A percentile compares a stretch with the other conserved stretches of the same genome.
Evolutionary conservation across 1,140 invertebrate species (phyloP).

Genomic region (Pygmarrhopalites habei): DNA sequence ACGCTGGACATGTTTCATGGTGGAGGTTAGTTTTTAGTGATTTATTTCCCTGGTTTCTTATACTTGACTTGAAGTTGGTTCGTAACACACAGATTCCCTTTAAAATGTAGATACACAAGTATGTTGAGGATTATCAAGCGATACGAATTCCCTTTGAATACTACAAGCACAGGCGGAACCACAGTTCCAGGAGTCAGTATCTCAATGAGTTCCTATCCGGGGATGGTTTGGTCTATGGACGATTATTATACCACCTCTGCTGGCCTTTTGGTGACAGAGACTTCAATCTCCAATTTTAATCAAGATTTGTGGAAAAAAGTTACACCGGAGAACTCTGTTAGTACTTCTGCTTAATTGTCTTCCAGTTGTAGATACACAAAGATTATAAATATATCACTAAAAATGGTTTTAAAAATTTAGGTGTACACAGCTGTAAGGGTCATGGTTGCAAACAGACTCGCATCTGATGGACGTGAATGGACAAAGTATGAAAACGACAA

Average conservation of each 20-base stretch:
- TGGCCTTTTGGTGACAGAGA: conserved; percentile 61
- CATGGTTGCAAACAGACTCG: conserved; percentile 78
- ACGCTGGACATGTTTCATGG: conserved; percentile 62
- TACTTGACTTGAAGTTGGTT: too few species aligned
- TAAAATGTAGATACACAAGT: conserved; percentile 60
- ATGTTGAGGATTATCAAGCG: conserved; percentile 86
- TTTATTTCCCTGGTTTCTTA: too few species aligned
- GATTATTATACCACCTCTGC: conserved; percentile 70
- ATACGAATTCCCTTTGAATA: conserved; percentile 74
- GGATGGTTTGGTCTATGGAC: conserved; percentile 74
- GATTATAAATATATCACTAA: background rate
- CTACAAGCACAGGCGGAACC: conserved; percentile 44
- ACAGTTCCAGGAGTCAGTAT: conserved; percentile 60
- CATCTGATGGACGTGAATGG: conserved; percentile 65
- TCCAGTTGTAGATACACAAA: conserved; percentile 12
- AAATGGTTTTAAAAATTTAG: too few species aligned
- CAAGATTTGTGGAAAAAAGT: conserved; percentile 53
- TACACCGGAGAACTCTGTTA: conserved; percentile 48
- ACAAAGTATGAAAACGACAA: too few species aligned
- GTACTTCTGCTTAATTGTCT: conserved; percentile 13
- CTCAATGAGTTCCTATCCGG: conserved; percentile 82
- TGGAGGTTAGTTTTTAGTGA: conserved; percentile 48
- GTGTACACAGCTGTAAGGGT: conserved; percentile 69
- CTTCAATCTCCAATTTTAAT: conserved; percentile 66
- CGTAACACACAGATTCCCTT: too few species aligned